phyloP scores from a whole-genome alignment of 2,113 vertebrate genomes.

The Triplophysa siluroides region DNA sequence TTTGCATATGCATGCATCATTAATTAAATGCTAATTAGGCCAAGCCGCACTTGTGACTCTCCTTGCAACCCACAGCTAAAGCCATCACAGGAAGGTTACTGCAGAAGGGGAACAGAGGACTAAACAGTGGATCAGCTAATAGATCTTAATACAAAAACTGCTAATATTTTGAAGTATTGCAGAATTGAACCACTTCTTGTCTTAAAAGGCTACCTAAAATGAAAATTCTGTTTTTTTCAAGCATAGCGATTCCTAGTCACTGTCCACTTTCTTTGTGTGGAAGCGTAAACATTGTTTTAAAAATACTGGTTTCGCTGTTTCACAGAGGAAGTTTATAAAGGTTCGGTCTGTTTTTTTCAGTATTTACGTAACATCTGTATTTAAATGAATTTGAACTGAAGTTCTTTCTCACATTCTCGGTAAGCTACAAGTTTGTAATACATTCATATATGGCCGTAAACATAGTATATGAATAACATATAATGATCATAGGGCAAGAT shows the following conservation, averaged over 20 bases:
- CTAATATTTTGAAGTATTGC: not conserved
- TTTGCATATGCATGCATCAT: constrained; percentile 78
- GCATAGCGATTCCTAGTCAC: too few species aligned
- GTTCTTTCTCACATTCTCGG: not conserved
- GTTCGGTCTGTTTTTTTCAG: too few species aligned
- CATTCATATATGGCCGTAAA: constrained; percentile 46
- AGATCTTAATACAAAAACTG: not conserved
- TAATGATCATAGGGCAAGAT: constrained; percentile 48
- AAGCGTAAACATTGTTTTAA: too few species aligned
- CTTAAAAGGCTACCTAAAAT: not conserved
- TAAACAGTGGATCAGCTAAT: not conserved
- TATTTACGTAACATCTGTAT: not conserved
- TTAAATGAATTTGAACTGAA: not conserved
- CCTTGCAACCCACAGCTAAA: constrained; percentile 70
- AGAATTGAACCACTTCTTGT: too few species aligned
- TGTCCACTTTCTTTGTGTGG: too few species aligned
- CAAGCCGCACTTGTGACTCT: constrained; percentile 64
- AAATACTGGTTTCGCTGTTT: too few species aligned
- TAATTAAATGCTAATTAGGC: constrained; percentile 77
- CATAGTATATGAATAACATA: constrained; percentile 63
- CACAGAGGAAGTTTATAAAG: too few species aligned
- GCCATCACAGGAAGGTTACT: constrained; percentile 73
- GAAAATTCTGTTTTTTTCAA: too few species aligned
- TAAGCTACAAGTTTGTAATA: constrained; percentile 1
- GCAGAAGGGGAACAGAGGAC: constrained; percentile 57